These are phyloP conservation scores for Eurosta solidaginis DNA, from an alignment of 1,140 invertebrate species.

Conservation along the genomic window DNA sequence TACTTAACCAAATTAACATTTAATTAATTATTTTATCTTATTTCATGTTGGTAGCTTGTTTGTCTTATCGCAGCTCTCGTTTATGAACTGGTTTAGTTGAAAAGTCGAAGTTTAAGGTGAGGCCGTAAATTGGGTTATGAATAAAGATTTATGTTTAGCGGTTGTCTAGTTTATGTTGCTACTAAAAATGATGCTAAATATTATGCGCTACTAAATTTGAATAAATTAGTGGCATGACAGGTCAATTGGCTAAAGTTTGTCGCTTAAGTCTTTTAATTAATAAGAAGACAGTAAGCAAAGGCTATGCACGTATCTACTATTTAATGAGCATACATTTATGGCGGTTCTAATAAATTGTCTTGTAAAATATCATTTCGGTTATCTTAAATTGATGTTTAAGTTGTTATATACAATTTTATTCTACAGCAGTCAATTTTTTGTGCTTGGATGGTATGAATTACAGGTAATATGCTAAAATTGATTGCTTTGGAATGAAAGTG, in stretches of 20 bases:
- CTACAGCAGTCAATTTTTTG: too few species aligned
- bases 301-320: too few species aligned
- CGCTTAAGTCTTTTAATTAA: neutral
- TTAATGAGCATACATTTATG: too few species aligned
- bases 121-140: slow-evolving; percentile 13
- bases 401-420: too few species aligned
- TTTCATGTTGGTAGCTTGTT: neutral
- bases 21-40: slow-evolving; percentile 2
- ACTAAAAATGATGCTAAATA: neutral
- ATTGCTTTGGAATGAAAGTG: too few species aligned
- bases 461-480: too few species aligned
- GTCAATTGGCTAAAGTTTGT: neutral
- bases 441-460: too few species aligned
- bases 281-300: neutral
- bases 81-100: neutral
- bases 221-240: neutral
- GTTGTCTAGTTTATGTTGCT: neutral
- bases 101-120: slow-evolving; percentile 24
- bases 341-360: too few species aligned
- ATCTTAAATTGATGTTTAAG: too few species aligned
- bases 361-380: too few species aligned
- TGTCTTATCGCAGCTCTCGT: neutral
- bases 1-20: slow-evolving; percentile 23
- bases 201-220: neutral
- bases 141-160: slow-evolving; percentile 2